A percentile compares a stretch with the other conserved stretches of the same genome.
These are phyloP conservation scores for Arvicola amphibius DNA, from an alignment of 2,797 vertebrate genomes.

Conservation along the genomic window DNA sequence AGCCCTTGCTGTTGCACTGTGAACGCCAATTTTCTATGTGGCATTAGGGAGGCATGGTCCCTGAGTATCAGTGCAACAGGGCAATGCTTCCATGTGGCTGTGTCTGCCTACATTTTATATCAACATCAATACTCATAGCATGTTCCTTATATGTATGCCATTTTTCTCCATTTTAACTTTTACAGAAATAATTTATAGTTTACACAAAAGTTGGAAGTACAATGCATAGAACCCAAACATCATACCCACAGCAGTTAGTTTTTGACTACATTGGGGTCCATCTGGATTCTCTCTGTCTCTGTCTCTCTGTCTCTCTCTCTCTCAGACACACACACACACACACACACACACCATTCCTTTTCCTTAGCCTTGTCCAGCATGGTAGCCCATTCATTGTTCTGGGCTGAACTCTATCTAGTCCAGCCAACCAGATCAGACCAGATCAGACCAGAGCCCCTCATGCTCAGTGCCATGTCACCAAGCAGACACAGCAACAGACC, in stretches of 20 bases:
- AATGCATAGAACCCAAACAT: too few species aligned
- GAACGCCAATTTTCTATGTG: not conserved
- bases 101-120: not conserved
- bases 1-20: not conserved
- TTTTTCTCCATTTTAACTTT: not conserved
- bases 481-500: not conserved
- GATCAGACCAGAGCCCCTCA: not conserved
- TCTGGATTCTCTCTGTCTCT: not conserved
- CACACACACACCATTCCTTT: not conserved
- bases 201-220: not conserved
- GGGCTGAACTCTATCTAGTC: not conserved
- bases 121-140: not conserved
- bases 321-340: not conserved
- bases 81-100: not conserved
- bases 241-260: rapidly evolving
- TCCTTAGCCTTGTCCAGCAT: not conserved
- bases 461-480: not conserved
- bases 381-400: not conserved
- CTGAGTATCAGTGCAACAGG: not conserved
- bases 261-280: not conserved
- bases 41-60: not conserved
- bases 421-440: not conserved
- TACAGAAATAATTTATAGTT: not conserved
- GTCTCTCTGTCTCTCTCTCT: too few species aligned
- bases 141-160: too few species aligned